Percentiles rank a stretch among this genome's conserved stretches.
Evolutionary conservation across 2,888 invertebrate genomes (phyloP).

Genomic region (Chrysolina haemoptera): DNA sequence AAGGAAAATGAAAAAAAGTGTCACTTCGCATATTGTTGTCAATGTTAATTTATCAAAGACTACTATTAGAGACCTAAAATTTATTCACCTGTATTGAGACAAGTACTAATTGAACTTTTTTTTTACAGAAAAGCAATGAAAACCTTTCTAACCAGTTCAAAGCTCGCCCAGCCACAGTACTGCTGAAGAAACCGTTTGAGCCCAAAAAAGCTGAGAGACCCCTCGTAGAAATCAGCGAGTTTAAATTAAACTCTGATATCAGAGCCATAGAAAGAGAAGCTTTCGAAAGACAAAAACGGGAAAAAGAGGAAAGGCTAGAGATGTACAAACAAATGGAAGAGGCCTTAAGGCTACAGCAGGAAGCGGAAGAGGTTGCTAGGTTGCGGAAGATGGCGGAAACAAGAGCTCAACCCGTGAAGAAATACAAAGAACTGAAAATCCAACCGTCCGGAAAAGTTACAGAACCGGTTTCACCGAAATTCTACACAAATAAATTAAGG

Average conservation of each 20-base stretch:
- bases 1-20: no score
- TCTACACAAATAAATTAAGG: slow-evolving; percentile 55
- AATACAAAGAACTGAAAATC: slow-evolving; percentile 71
- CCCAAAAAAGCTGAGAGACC: slow-evolving; percentile 72
- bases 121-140: slow-evolving; percentile 65
- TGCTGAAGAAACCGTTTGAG: slow-evolving; percentile 78
- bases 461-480: slow-evolving; percentile 77
- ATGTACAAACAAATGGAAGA: slow-evolving; percentile 40
- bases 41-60: no score
- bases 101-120: neutral
- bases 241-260: slow-evolving; percentile 77
- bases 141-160: slow-evolving; percentile 71
- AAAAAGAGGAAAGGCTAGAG: slow-evolving; percentile 70
- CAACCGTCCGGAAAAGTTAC: slow-evolving; percentile 75
- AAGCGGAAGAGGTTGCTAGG: slow-evolving; percentile 71
- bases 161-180: slow-evolving; percentile 76
- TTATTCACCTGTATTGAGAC: neutral
- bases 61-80: no score
- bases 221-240: slow-evolving; percentile 70
- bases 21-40: no score
- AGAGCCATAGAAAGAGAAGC: slow-evolving; percentile 76
- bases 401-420: slow-evolving; percentile 77
- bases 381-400: slow-evolving; percentile 75
- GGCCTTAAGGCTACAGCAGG: slow-evolving; percentile 62
- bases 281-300: slow-evolving; percentile 74